These are phyloP conservation scores for Erinaceus europaeus DNA, from an alignment of 2,113 vertebrate species.

Conservation along the genomic window DNA sequence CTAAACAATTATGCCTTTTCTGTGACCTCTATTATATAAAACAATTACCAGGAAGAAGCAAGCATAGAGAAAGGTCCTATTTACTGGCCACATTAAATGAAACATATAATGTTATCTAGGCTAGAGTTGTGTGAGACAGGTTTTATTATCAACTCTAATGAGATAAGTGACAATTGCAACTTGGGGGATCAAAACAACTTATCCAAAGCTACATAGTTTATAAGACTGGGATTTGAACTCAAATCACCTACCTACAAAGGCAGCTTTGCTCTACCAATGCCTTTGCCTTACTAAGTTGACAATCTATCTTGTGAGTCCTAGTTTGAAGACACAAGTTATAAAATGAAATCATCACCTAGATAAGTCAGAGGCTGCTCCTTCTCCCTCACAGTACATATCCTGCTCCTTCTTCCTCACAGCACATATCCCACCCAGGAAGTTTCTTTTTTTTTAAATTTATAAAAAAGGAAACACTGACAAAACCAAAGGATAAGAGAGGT, in stretches of 20 bases:
- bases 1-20: not conserved
- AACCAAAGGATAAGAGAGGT: too few species aligned
- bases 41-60: not conserved
- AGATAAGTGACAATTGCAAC: not conserved
- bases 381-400: too few species aligned
- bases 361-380: too few species aligned
- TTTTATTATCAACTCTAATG: not conserved
- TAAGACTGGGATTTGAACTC: not conserved
- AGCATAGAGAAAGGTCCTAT: not conserved
- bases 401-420: not conserved
- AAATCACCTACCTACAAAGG: not conserved
- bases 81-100: not conserved
- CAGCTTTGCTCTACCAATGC: not conserved
- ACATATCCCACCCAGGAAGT: not conserved
- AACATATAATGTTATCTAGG: not conserved
- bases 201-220: not conserved
- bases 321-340: not conserved
- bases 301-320: not conserved
- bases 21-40: not conserved
- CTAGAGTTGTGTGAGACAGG: not conserved
- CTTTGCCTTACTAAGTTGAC: not conserved
- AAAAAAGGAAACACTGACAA: too few species aligned
- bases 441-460: too few species aligned
- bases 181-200: not conserved
- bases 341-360: too few species aligned